Percentiles rank a stretch among this genome's conserved stretches.
Evolutionary conservation across 2,797 vertebrate species (phyloP).

Genomic region (Acomys russatus): DNA sequence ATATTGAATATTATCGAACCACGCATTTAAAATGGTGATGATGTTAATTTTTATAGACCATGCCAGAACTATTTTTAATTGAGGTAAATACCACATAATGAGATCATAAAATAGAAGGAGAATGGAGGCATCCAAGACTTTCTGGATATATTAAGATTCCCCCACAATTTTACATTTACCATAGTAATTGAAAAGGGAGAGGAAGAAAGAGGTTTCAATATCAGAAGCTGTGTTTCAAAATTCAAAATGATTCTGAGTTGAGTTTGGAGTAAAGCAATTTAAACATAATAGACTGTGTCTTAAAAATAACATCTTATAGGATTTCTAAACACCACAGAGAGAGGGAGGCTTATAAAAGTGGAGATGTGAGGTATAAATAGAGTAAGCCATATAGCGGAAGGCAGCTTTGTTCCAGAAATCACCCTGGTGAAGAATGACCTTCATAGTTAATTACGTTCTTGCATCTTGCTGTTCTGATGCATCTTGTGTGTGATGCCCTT

Average conservation of each 20-base stretch:
- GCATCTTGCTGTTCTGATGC: neutral
- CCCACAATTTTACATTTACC: neutral
- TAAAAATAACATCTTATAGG: neutral
- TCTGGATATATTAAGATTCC: neutral
- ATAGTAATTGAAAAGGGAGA: neutral
- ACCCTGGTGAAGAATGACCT: conserved; percentile 53
- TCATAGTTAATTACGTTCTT: conserved; percentile 51
- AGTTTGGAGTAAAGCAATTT: conserved; percentile 28
- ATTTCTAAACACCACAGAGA: conserved; percentile 53
- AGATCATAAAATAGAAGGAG: neutral
- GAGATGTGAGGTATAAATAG: neutral
- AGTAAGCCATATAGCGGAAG: conserved; percentile 30
- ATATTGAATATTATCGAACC: neutral
- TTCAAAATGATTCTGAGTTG: conserved; percentile 49
- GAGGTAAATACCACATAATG: neutral
- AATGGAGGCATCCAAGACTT: neutral
- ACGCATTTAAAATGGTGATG: neutral
- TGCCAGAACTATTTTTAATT: neutral
- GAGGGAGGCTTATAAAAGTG: conserved; percentile 53
- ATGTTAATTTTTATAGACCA: neutral
- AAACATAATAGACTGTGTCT: neutral
- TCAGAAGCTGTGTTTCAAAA: conserved; percentile 66
- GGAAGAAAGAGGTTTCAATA: conserved; percentile 30
- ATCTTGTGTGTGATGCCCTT: neutral
- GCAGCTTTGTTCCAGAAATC: conserved; percentile 38